A percentile compares a stretch with the other conserved stretches of the same genome.
Conservation (phyloP, 2,888 invertebrate species). For the Athalia cordata region DNA sequence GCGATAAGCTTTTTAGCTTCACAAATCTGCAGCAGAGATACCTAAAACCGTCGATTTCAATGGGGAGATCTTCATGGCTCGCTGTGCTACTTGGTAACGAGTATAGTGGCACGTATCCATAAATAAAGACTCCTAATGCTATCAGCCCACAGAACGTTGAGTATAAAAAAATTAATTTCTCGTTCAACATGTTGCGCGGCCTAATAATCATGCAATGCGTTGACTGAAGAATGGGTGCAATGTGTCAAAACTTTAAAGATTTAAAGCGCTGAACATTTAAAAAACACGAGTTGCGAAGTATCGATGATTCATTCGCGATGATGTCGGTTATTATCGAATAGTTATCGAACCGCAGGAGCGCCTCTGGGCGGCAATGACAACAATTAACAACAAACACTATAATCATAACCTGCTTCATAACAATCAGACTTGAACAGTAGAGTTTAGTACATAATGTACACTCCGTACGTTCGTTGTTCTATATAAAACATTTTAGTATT, state of each 20-base stretch:
- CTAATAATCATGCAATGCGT: too few species aligned
- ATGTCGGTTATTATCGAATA: not conserved
- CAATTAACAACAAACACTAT: slow-evolving; percentile 15
- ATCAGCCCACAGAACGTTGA: slow-evolving; percentile 16
- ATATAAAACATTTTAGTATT: slow-evolving; percentile 5
- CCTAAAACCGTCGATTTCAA: slow-evolving; percentile 15
- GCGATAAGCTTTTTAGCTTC: not conserved
- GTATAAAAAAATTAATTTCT: slow-evolving; percentile 19
- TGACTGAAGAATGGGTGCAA: too few species aligned
- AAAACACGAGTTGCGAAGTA: too few species aligned
- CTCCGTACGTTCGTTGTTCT: not conserved
- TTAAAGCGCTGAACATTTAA: too few species aligned
- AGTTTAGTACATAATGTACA: slow-evolving; percentile 26
- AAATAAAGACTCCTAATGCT: slow-evolving; percentile 25
- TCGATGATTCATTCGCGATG: not conserved
- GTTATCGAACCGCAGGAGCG: not conserved
- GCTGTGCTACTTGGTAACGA: slow-evolving; percentile 10
- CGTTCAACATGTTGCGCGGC: slow-evolving; percentile 19
- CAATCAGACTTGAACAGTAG: slow-evolving; percentile 20
- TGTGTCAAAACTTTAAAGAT: too few species aligned
- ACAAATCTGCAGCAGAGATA: not conserved
- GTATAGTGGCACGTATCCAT: slow-evolving; percentile 26
- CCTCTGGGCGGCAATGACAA: not conserved
- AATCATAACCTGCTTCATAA: slow-evolving; percentile 35
- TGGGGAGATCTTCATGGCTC: slow-evolving; percentile 13